Evolutionary conservation across 2,113 vertebrate species (phyloP), one percentile per base, ranked within the genome.

Genomic region (Peromyscus polionotus): DNA sequence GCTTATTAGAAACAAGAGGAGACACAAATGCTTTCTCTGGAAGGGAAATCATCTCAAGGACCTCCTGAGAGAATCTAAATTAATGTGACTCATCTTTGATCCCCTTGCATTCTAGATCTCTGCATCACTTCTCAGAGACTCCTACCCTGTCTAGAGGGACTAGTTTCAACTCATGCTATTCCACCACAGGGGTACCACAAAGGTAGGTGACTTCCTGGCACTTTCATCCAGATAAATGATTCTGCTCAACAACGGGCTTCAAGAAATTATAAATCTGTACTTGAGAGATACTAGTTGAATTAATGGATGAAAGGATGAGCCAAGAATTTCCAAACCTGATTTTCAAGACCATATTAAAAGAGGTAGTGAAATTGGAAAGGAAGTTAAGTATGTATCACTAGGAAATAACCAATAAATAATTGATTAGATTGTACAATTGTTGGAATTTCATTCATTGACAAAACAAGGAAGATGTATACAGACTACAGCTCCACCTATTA

Each of bases 121-220:
- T 98, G 76, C 96, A 97, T 94, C 79, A 97, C 19, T 96, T 98
- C 98, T 98, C 98, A 87, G 98, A 98, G 97, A 97, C 94, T 92
- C 97, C 98, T 1, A 31, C 92, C 68, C 96, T 99, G 59, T 98
- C 98, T 96, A 98, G 98, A 97, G 98, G 98, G 98, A 98, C 98
- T 93, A 99, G 98, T 88, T 65, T 98, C 54, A 97, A 94, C 93
- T 99, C 99, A 20, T 97, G 97, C 59, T 59, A 93, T 54, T 98
- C 67, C 3, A 90, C 93, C 39, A 68, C 93, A 59, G 98, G 96
- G 97, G 93, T 89, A 61, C 97, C 98, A 17, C 98, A 97, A 95
- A 99, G 98, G 98, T 99, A 97, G 79, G 98, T 97, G 81, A 57
- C 24, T 93, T 90, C 57, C 67, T 65, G n/a, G 9, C 57, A 39